Evolutionary conservation across 2,113 vertebrate genomes (phyloP).

Genomic region (Hyperoodon ampullatus): DNA sequence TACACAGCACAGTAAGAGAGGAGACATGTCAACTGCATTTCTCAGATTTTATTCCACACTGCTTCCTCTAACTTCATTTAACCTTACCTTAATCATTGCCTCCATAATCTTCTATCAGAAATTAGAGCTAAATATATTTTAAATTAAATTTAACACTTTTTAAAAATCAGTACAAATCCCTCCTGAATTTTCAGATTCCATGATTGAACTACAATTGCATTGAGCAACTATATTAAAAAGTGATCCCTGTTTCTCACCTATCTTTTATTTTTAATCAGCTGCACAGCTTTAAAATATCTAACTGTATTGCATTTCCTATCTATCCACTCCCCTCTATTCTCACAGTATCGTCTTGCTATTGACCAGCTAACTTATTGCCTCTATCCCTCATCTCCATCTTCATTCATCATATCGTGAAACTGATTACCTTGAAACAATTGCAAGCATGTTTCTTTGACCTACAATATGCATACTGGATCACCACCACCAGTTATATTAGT

Average conservation of each 20-base stretch:
- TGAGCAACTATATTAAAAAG: not conserved
- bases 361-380: not conserved
- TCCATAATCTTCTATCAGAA: not conserved
- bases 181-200: not conserved
- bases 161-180: not conserved
- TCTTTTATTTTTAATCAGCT: not conserved
- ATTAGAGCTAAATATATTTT: constrained; percentile 1
- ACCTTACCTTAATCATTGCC: not conserved
- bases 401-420: not conserved
- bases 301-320: not conserved
- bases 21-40: not conserved
- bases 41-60: not conserved
- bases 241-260: not conserved
- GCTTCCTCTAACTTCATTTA: not conserved
- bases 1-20: not conserved
- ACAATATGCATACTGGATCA: not conserved
- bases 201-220: not conserved
- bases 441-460: not conserved
- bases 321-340: not conserved
- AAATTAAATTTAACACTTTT: not conserved
- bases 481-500: not conserved
- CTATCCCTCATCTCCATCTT: not conserved
- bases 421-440: not conserved
- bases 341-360: not conserved
- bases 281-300: not conserved